Percentiles rank a stretch among this genome's conserved stretches.
Evolutionary conservation across 2,888 invertebrate genomes (phyloP).

Genomic region (Chaitophorus viminalis): DNA sequence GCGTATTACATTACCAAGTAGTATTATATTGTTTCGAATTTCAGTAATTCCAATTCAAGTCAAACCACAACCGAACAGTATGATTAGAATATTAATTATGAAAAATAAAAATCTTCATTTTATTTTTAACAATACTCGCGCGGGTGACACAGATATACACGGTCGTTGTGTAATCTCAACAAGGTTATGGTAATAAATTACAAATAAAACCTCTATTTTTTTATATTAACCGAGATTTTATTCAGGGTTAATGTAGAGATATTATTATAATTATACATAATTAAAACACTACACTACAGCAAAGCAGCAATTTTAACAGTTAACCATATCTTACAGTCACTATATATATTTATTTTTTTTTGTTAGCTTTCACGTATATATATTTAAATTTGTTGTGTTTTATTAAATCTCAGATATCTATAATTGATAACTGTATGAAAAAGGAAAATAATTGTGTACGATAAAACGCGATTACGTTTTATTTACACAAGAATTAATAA

Average conservation of each 20-base stretch:
- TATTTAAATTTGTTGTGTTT: neutral
- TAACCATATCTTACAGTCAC: neutral
- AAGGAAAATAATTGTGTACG: neutral
- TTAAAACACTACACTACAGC: neutral
- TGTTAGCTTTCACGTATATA: neutral
- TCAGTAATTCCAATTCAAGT: neutral
- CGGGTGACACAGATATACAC: no score
- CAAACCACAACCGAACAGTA: no score
- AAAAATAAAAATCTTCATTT: neutral
- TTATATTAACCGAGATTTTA: neutral
- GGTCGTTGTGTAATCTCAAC: neutral
- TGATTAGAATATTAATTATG: neutral
- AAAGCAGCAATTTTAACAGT: neutral
- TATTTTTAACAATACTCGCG: no score
- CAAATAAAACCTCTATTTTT: neutral
- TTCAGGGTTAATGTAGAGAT: neutral
- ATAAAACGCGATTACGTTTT: neutral
- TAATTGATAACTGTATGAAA: neutral
- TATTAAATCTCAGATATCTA: neutral
- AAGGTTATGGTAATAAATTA: neutral
- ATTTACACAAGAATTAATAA: neutral
- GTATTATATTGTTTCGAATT: neutral
- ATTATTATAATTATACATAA: neutral
- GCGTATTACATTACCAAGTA: no score
- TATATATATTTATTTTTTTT: neutral